These are phyloP conservation scores for Recurvirostra avosetta DNA, from an alignment of 2,113 vertebrate genomes.

Conservation along the genomic window DNA sequence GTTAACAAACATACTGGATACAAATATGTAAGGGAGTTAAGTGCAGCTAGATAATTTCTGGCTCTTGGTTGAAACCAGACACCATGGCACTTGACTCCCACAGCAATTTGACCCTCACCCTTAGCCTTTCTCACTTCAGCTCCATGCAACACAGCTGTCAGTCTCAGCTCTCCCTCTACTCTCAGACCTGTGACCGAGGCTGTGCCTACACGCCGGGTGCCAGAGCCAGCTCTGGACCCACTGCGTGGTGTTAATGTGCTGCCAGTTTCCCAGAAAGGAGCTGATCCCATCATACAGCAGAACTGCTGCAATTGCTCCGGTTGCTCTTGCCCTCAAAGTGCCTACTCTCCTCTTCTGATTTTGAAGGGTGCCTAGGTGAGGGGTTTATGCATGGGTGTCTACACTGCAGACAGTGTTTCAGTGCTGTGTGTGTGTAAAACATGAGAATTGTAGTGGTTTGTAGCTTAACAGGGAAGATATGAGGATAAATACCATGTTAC, in stretches of 20 bases:
- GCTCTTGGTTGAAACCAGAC: not conserved
- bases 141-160: not conserved
- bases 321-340: not conserved
- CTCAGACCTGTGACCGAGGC: not conserved
- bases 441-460: not conserved
- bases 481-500: not conserved
- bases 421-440: not conserved
- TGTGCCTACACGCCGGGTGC: not conserved
- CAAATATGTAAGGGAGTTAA: not conserved
- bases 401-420: not conserved
- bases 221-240: not conserved
- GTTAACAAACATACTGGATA: not conserved
- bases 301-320: not conserved
- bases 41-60: not conserved
- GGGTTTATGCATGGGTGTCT: not conserved
- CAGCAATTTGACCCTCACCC: not conserved
- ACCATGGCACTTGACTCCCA: not conserved
- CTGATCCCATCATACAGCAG: not conserved
- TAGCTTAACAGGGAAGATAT: not conserved
- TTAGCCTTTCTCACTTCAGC: slow-evolving; percentile 7
- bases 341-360: not conserved
- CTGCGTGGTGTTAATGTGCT: not conserved
- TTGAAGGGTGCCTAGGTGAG: not conserved
- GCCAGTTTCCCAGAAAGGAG: not conserved
- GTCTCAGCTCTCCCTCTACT: not conserved